Conservation (phyloP, 23 tunicate genomes). For the Botrylloides violaceus region DNA sequence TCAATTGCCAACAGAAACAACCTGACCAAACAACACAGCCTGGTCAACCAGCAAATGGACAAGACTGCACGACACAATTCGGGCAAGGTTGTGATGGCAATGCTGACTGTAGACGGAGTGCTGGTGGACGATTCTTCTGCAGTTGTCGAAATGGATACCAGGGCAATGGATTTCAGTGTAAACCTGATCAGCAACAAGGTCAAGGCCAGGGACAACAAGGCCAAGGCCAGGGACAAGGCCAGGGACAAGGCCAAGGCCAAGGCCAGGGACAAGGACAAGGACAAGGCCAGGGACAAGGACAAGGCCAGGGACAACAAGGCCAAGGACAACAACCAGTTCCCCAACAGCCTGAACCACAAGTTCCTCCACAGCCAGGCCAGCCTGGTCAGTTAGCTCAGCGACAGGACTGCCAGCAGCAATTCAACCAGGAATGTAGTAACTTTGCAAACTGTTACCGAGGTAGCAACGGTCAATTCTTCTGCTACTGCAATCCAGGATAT, state of each 20-base stretch:
- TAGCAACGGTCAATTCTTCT: background rate
- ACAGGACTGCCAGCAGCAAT: background rate
- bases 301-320: too few species aligned
- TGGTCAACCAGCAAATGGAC: slow-evolving; percentile 10
- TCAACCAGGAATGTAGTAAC: background rate
- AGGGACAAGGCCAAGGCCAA: too few species aligned
- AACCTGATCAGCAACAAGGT: background rate
- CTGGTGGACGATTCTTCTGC: background rate
- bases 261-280: too few species aligned
- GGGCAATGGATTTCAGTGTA: background rate
- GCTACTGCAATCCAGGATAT: slow-evolving; percentile 1
- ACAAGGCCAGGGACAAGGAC: too few species aligned
- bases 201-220: too few species aligned
- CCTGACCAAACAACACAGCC: slow-evolving; percentile 17
- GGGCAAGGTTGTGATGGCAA: background rate
- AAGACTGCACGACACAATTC: background rate
- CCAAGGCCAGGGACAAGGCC: too few species aligned
- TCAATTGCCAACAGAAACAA: slow-evolving; percentile 4
- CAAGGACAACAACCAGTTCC: too few species aligned
- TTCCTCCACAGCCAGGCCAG: background rate
- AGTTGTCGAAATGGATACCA: background rate
- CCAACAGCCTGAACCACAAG: background rate
- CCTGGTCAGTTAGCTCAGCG: background rate
- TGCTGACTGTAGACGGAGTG: background rate
- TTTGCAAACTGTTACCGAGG: background rate